Percentiles rank a stretch among this genome's conserved stretches.
Evolutionary conservation across 1,140 invertebrate species (phyloP).

Genomic region (Hermatobates lingyangjiaoensis): DNA sequence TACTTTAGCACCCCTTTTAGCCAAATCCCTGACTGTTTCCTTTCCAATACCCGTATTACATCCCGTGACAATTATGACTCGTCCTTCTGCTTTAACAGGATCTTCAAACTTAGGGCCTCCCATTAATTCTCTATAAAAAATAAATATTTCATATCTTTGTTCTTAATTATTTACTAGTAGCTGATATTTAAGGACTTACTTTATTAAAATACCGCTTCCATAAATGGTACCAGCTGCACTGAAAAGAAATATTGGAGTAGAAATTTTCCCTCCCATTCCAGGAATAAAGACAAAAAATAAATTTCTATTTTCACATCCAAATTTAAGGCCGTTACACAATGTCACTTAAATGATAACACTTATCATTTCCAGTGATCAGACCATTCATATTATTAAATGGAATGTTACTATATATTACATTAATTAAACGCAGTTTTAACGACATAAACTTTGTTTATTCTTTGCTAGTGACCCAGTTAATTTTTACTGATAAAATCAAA

Average conservation of each 20-base stretch:
- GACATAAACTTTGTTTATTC: neutral
- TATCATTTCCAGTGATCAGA: too few relatives aligned
- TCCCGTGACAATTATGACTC: conserved; percentile 40
- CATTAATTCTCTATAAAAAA: conserved; percentile 14
- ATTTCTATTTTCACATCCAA: conserved; percentile 6
- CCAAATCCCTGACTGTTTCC: conserved; percentile 33
- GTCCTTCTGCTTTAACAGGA: conserved; percentile 23
- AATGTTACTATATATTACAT: neutral
- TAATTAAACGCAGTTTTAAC: neutral
- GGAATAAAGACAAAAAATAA: neutral
- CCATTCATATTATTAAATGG: too few relatives aligned
- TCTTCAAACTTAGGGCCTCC: conserved; percentile 15
- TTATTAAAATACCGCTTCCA: conserved; percentile 10
- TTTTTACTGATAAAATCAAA: neutral
- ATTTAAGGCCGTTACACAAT: too few relatives aligned
- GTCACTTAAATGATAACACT: too few relatives aligned
- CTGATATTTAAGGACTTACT: conserved; percentile 12
- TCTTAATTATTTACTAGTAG: too few relatives aligned
- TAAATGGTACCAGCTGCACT: conserved; percentile 12
- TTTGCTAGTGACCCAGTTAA: neutral
- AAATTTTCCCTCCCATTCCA: conserved; percentile 1
- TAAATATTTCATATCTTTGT: neutral
- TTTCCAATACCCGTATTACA: conserved; percentile 41
- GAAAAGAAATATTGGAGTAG: conserved; percentile 11
- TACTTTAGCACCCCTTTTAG: conserved; percentile 37